These are phyloP conservation scores for Dasysyrphus albostriatus DNA, from an alignment of 2,888 invertebrate species.

Conservation along the genomic window DNA sequence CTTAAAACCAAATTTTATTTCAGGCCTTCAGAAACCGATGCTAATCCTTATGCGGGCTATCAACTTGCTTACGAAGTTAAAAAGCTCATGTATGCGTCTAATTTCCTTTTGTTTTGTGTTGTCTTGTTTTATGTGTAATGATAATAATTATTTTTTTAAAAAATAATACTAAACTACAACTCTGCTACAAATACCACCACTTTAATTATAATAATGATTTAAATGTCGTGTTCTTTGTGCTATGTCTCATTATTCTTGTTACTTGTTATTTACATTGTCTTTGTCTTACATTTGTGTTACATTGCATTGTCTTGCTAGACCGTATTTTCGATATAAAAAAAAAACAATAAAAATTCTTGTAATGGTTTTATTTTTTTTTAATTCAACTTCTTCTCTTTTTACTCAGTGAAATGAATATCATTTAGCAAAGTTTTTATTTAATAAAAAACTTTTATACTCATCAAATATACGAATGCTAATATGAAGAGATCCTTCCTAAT, in stretches of 20 bases:
- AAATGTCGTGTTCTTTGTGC: constrained; percentile 75
- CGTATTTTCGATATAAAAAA: constrained; percentile 57
- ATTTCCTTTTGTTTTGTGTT: constrained; percentile 80
- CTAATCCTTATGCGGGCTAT: constrained; percentile 98
- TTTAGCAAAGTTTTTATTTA: constrained; percentile 38
- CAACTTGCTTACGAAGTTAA: constrained; percentile 99
- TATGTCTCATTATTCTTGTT: constrained; percentile 75
- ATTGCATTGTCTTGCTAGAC: constrained; percentile 76
- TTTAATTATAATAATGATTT: constrained; percentile 62
- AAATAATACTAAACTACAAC: constrained; percentile 54
- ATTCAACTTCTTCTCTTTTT: constrained; percentile 58
- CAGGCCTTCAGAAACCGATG: constrained; percentile 95
- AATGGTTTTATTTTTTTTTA: constrained; percentile 52
- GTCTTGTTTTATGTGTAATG: constrained; percentile 76
- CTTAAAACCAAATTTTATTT: constrained; percentile 87
- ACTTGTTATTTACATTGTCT: constrained; percentile 71
- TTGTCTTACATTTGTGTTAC: constrained; percentile 72
- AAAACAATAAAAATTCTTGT: constrained; percentile 46
- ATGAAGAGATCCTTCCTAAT: constrained; percentile 1
- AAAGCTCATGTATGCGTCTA: constrained; percentile 98
- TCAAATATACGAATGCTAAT: not conserved
- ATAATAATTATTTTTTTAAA: constrained; percentile 32
- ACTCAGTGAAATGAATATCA: constrained; percentile 71
- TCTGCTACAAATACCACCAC: constrained; percentile 64
- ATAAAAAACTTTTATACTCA: constrained; percentile 11